Evolutionary conservation across 1,140 invertebrate genomes (phyloP).

Genomic region (Pseudomyrmex cubaensis): DNA sequence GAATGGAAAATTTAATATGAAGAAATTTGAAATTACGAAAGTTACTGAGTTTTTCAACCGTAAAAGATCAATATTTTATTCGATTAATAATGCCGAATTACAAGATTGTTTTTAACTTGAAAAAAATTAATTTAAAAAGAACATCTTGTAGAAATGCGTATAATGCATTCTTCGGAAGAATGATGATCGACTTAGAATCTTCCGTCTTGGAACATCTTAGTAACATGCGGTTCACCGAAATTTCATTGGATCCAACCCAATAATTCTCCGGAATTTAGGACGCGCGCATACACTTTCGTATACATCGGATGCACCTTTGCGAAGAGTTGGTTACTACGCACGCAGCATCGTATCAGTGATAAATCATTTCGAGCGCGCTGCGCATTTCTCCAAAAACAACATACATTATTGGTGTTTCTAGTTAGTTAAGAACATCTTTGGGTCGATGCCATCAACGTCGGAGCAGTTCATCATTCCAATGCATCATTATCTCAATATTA

Average conservation of each 20-base stretch:
- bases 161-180: neutral
- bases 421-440: slow-evolving; percentile 28
- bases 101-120: too few relatives aligned
- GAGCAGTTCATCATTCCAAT: slow-evolving; percentile 5
- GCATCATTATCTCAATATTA: slow-evolving; percentile 13
- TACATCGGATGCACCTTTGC: slow-evolving; percentile 4
- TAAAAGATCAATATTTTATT: neutral
- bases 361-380: slow-evolving; percentile 14
- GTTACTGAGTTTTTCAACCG: too few relatives aligned
- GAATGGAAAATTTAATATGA: slow-evolving; percentile 30
- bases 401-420: neutral
- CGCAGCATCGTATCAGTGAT: neutral
- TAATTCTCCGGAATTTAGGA: neutral
- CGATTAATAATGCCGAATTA: too few relatives aligned
- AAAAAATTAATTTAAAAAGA: too few relatives aligned
- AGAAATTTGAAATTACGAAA: too few relatives aligned
- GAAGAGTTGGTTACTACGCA: neutral
- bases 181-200: neutral
- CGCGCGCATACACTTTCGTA: slow-evolving; percentile 6
- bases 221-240: neutral
- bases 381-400: slow-evolving; percentile 38
- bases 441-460: neutral
- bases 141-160: neutral
- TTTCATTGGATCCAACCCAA: slow-evolving; percentile 3
- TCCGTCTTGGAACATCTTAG: neutral